These are phyloP conservation scores for Onthophagus taurus DNA, from an alignment of 1,140 invertebrate genomes.

Conservation along the genomic window DNA sequence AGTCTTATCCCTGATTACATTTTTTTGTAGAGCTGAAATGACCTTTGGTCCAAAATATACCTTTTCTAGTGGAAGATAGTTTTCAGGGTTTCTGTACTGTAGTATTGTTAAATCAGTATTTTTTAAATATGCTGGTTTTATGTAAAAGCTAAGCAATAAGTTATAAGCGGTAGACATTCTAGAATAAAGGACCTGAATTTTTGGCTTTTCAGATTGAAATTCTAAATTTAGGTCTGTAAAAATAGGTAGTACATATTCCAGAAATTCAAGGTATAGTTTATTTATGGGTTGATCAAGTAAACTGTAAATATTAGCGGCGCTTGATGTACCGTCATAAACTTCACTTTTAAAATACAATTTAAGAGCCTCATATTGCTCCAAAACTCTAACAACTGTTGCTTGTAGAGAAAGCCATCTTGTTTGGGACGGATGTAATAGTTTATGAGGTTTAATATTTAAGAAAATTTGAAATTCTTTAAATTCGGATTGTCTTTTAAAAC, in stretches of 20 bases:
- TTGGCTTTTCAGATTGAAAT: background rate
- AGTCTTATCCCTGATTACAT: background rate
- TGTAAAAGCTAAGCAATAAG: background rate
- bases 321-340: too few species aligned
- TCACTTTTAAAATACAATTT: background rate
- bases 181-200: background rate
- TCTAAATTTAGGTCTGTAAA: background rate
- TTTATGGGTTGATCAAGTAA: background rate
- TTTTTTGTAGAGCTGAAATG: background rate
- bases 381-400: background rate
- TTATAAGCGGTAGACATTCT: background rate
- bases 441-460: constrained; percentile 26
- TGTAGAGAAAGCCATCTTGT: constrained; percentile 3
- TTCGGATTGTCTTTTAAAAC: constrained; percentile 23
- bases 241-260: background rate
- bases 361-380: constrained; percentile 3
- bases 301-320: background rate
- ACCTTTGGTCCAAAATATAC: constrained; percentile 13
- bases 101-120: constrained; percentile 8
- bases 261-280: background rate
- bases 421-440: constrained; percentile 18
- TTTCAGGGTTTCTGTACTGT: constrained; percentile 15
- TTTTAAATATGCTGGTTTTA: background rate
- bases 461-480: constrained; percentile 27
- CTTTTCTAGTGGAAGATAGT: constrained; percentile 11